A percentile compares a stretch with the other conserved stretches of the same genome.
Evolutionary conservation across 2,113 vertebrate genomes (phyloP).

Genomic region (Triplophysa rosa): DNA sequence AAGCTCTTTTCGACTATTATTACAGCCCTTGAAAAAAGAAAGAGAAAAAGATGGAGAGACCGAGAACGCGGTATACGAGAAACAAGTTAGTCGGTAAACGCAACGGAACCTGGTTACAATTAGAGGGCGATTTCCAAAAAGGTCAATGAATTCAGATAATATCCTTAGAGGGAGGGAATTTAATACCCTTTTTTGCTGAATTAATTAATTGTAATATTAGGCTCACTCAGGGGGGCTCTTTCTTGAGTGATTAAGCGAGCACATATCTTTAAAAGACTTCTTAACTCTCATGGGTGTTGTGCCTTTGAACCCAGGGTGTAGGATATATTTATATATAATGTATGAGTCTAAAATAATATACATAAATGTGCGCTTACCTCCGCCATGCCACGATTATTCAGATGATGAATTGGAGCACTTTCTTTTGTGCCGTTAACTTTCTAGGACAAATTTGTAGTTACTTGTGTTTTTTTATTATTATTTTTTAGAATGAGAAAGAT

Average conservation of each 20-base stretch:
- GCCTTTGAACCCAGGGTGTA: conserved; percentile 77
- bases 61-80: conserved; percentile 79
- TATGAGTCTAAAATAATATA: conserved; percentile 72
- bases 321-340: conserved; percentile 73
- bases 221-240: conserved; percentile 92
- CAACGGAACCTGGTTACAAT: conserved; percentile 91
- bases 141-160: conserved; percentile 99
- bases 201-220: conserved; percentile 99
- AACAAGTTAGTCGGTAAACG: conserved; percentile 89
- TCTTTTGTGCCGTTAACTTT: background rate
- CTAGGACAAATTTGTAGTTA: background rate
- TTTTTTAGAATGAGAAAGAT: background rate
- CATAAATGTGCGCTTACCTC: conserved; percentile 46
- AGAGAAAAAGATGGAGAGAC: background rate
- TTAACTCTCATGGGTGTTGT: conserved; percentile 72
- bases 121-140: conserved; percentile 98
- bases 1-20: conserved; percentile 64
- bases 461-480: background rate
- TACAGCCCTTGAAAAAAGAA: conserved; percentile 74
- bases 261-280: conserved; percentile 86
- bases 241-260: conserved; percentile 99
- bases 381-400: conserved; percentile 49
- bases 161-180: conserved; percentile 97
- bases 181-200: conserved; percentile 98
- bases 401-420: conserved; percentile 52